These are phyloP conservation scores for Athetis lepigone DNA, from an alignment of 2,888 invertebrate species.

Conservation along the genomic window DNA sequence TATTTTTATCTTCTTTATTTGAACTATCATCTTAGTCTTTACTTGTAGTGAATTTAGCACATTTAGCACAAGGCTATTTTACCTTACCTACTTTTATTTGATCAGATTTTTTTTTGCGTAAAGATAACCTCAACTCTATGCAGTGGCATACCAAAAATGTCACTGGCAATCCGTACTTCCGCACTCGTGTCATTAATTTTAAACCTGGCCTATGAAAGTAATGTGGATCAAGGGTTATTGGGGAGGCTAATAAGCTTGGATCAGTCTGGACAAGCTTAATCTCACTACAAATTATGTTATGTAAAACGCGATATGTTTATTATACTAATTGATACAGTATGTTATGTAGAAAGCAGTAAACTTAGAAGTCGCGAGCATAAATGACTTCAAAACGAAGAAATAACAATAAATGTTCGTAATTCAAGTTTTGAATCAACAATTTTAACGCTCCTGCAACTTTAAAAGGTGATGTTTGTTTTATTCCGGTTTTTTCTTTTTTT, in stretches of 20 bases:
- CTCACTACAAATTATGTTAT: background rate
- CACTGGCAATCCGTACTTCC: conserved; percentile 4
- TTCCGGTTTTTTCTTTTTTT: too few species aligned
- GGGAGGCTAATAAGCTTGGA: background rate
- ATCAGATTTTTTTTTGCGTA: background rate
- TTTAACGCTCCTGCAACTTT: background rate
- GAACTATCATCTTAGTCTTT: background rate
- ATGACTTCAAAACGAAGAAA: too few species aligned
- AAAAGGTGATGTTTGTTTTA: conserved; percentile 4
- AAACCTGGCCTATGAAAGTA: too few species aligned
- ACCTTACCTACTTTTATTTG: background rate
- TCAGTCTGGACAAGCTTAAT: background rate
- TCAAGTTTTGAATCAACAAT: background rate
- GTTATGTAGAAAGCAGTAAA: too few species aligned
- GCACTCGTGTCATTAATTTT: too few species aligned
- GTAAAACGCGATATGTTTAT: too few species aligned
- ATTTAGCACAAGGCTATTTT: too few species aligned
- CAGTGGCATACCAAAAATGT: background rate
- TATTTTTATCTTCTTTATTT: background rate
- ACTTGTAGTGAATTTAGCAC: too few species aligned
- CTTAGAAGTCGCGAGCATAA: too few species aligned
- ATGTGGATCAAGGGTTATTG: background rate
- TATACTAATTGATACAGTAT: too few species aligned
- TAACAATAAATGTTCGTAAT: too few species aligned
- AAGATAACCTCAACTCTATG: background rate